Percentiles rank a stretch among this genome's conserved stretches.
Conservation (phyloP, 2,888 invertebrate genomes). For the Drosophila silvestris region DNA sequence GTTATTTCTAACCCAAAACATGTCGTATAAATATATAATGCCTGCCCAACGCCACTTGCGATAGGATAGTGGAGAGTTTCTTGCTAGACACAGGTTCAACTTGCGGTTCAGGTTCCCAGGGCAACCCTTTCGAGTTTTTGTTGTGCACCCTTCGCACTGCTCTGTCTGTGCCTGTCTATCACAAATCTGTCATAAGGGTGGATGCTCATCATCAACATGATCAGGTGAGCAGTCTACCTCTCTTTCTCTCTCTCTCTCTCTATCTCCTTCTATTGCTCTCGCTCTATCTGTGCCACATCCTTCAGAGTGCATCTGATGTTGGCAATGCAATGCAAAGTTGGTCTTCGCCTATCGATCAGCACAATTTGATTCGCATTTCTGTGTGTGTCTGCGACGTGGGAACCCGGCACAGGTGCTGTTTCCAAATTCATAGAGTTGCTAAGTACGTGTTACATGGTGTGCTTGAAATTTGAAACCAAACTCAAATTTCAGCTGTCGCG, state of each 20-base stretch:
- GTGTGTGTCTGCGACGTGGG: conserved; percentile 57
- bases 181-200: conserved; percentile 59
- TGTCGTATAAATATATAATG: conserved; percentile 30
- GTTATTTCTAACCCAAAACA: conserved; percentile 66
- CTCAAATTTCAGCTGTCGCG: conserved; percentile 37
- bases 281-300: conserved; percentile 26
- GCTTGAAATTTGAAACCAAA: conserved; percentile 61
- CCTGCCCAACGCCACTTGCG: conserved; percentile 21
- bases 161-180: conserved; percentile 45
- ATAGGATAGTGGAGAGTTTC: conserved; percentile 23
- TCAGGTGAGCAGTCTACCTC: not conserved
- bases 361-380: conserved; percentile 75
- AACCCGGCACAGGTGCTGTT: conserved; percentile 73
- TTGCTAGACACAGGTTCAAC: conserved; percentile 4
- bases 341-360: conserved; percentile 65
- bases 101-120: conserved; percentile 35
- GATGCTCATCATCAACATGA: conserved; percentile 18
- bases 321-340: conserved; percentile 45
- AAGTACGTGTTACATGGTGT: not conserved
- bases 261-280: not conserved
- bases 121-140: conserved; percentile 45
- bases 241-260: not conserved
- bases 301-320: conserved; percentile 2
- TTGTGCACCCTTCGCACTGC: conserved; percentile 42
- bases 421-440: conserved; percentile 37